Conservation (phyloP, 2,888 invertebrate species). For the Sclerodermus sp. region DNA sequence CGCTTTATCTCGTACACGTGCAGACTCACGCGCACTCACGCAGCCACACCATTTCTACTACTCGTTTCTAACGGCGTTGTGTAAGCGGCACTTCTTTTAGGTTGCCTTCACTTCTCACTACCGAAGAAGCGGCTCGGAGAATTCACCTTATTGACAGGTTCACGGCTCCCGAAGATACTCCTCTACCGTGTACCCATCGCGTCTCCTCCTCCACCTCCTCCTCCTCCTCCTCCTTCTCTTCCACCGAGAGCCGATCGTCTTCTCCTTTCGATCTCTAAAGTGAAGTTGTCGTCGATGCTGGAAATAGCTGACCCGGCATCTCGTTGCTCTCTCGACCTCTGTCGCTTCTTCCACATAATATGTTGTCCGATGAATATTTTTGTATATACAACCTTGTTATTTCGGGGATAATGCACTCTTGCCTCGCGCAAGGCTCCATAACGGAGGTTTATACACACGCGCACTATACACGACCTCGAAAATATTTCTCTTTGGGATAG, state of each 20-base stretch:
- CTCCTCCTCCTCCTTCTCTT: too few relatives aligned
- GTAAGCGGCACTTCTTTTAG: constrained; percentile 36
- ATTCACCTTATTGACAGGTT: constrained; percentile 47
- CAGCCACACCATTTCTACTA: neutral
- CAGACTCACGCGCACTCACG: too few relatives aligned
- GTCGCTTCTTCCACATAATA: neutral
- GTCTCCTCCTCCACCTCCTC: neutral
- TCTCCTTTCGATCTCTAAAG: neutral
- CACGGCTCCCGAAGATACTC: constrained; percentile 43
- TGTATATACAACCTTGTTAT: too few relatives aligned
- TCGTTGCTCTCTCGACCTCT: neutral
- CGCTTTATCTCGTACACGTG: too few relatives aligned
- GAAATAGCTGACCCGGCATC: constrained; percentile 9
- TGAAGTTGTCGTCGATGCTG: constrained; percentile 19
- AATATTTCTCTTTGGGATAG: too few relatives aligned
- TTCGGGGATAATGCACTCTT: too few relatives aligned
- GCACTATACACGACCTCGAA: too few relatives aligned
- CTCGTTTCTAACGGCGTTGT: constrained; percentile 12
- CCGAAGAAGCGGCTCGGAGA: constrained; percentile 33
- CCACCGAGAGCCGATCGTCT: too few relatives aligned
- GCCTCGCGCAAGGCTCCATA: too few relatives aligned
- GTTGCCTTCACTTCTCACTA: constrained; percentile 22
- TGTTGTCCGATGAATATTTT: too few relatives aligned
- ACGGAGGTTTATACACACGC: too few relatives aligned
- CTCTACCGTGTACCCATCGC: constrained; percentile 22